Conservation (phyloP, 2,113 vertebrate species). For the Butorides virescens region DNA sequence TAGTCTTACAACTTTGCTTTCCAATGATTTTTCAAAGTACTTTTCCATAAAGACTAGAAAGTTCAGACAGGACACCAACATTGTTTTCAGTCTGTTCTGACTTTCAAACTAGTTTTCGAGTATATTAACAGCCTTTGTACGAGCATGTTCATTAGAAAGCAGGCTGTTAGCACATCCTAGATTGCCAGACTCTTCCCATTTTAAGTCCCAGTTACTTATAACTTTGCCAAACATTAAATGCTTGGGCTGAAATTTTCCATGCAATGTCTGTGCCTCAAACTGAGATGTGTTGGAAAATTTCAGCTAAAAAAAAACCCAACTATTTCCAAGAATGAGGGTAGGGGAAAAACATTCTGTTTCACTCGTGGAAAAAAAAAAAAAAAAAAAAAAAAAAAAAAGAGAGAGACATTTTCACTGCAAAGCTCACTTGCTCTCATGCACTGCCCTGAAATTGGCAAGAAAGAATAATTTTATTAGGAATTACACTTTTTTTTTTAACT, state of each 20-base stretch:
- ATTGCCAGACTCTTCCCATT: neutral
- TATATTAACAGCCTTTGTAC: constrained; percentile 19
- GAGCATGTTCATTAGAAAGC: constrained; percentile 6
- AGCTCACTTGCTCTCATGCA: neutral
- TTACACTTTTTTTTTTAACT: neutral
- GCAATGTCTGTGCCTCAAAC: neutral
- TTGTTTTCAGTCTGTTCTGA: neutral
- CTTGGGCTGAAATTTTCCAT: constrained; percentile 31
- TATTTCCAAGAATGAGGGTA: constrained; percentile 1
- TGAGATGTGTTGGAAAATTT: constrained; percentile 41
- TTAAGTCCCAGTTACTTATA: neutral
- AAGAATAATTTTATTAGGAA: neutral
- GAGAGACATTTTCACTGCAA: neutral
- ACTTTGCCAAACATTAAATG: constrained; percentile 15
- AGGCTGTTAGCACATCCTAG: neutral
- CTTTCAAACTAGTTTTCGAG: neutral
- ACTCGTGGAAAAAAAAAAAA: neutral
- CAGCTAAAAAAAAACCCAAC: constrained; percentile 12
- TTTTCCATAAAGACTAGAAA: neutral
- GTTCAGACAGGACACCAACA: constrained; percentile 2
- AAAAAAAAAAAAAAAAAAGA: too few species aligned
- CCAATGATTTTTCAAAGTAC: constrained; percentile 17
- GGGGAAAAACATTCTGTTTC: constrained; percentile 1
- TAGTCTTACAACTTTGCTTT: constrained; percentile 35
- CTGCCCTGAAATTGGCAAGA: neutral